Evolutionary conservation across 2,888 invertebrate species (phyloP), one percentile per base, ranked within the genome.

Genomic region (Tinea pellionella): DNA sequence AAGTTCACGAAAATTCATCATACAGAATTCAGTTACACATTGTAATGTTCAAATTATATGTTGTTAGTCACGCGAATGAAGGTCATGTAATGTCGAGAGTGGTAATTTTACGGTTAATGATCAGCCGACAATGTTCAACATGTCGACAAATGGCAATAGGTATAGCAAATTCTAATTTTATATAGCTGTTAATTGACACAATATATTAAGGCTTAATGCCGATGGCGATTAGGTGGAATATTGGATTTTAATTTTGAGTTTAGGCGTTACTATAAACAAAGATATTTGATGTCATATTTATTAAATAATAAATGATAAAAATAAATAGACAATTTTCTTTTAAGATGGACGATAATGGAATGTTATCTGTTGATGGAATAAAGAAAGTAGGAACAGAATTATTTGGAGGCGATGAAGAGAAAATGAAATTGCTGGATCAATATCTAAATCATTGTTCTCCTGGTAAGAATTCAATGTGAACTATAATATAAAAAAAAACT

Each of bases 281-380:
- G n/a, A n/a, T n/a, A n/a, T n/a, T n/a, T n/a, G n/a, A n/a, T n/a
- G n/a, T n/a, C n/a, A n/a, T n/a, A 24, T 24, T 24, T 24, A 24
- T 2, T 24, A 2, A 24, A 24, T 24, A 24, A 24, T 24, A 3
- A 6, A 24, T 24, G 6, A 24, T 24, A 24, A 24, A 24, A 24
- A 24, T 24, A 3, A 24, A 24, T 24, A 24, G 3, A n/a, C n/a
- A 42, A 2, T 47, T 47, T 47, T 32, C 2, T 41, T 72, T 75
- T 11, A 68, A 88, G 88, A 80, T 85, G 78, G 72, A 81, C 32
- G 75, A 75, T 0, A 66, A 77, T 62, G 86, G 88, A 0, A 71
- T 71, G 63, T 64, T 87, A 4, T 80, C 78, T 8, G 68, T 73
- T 0, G 78, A 80, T 42, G 79, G 79, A 0, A 70, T 81, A 0